A percentile compares a stretch with the other conserved stretches of the same genome.
These are phyloP conservation scores for Ornithoptera alexandrae DNA, from an alignment of 2,888 invertebrate species.

Conservation along the genomic window DNA sequence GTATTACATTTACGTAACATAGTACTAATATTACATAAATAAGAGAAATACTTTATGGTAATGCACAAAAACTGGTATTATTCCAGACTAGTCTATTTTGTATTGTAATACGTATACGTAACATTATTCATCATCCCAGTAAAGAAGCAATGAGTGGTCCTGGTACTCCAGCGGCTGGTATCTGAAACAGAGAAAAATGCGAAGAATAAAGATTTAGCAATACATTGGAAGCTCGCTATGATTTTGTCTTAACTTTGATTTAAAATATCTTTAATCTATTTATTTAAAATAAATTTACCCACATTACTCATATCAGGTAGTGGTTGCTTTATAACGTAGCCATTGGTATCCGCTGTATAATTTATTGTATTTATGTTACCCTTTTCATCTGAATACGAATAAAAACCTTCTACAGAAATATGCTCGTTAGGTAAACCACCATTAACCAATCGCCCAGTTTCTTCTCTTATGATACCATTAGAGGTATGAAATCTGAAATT, in stretches of 20 bases:
- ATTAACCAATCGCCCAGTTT: constrained; percentile 74
- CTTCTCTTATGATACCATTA: constrained; percentile 72
- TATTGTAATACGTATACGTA: not conserved
- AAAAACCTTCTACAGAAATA: constrained; percentile 71
- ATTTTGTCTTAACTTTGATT: not conserved
- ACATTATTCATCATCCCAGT: constrained; percentile 8
- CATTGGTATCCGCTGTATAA: constrained; percentile 79
- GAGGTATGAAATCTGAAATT: constrained; percentile 53
- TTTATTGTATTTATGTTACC: constrained; percentile 68
- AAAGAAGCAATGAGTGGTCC: constrained; percentile 8
- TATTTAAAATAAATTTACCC: not conserved
- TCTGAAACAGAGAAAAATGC: not conserved
- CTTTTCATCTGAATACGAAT: constrained; percentile 73
- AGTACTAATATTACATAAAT: not conserved
- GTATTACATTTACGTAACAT: no score
- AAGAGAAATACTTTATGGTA: not conserved
- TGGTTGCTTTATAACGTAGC: constrained; percentile 39
- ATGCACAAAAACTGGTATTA: not conserved
- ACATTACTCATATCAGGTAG: not conserved
- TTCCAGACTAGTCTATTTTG: not conserved
- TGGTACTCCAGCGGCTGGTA: not conserved
- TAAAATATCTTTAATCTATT: not conserved
- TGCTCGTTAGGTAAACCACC: constrained; percentile 74
- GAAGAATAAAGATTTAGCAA: not conserved
- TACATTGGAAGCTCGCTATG: not conserved